A percentile compares a stretch with the other conserved stretches of the same genome.
These are phyloP conservation scores for Oscheius sp. DNA, from an alignment of 2,888 invertebrate genomes.

Conservation along the genomic window DNA sequence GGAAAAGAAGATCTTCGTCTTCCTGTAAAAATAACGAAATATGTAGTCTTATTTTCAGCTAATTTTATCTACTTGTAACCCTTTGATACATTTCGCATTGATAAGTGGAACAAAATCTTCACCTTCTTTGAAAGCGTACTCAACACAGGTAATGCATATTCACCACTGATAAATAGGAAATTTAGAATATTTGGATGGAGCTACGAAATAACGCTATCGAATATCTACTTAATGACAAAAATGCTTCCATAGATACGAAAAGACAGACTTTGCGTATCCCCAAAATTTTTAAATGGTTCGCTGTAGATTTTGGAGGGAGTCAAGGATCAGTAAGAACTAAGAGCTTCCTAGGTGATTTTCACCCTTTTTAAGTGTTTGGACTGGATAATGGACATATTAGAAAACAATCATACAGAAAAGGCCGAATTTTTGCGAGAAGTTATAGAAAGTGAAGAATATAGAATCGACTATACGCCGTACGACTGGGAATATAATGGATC, in stretches of 20 bases:
- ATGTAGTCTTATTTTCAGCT: too few relatives aligned
- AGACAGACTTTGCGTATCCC: slow-evolving; percentile 71
- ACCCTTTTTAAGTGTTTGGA: slow-evolving; percentile 39
- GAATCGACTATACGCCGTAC: slow-evolving; percentile 57
- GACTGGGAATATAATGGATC: slow-evolving; percentile 59
- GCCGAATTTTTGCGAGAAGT: slow-evolving; percentile 47
- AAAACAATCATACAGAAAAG: slow-evolving; percentile 44
- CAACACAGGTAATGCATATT: slow-evolving; percentile 66
- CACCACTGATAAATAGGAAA: background rate
- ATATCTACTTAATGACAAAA: slow-evolving; percentile 71
- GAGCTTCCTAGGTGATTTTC: background rate
- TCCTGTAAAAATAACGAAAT: slow-evolving; percentile 60
- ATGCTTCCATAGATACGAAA: slow-evolving; percentile 69
- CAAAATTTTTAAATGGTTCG: slow-evolving; percentile 73
- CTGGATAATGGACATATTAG: slow-evolving; percentile 52
- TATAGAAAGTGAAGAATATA: slow-evolving; percentile 56
- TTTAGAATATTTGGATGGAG: slow-evolving; percentile 40
- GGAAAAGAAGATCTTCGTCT: slow-evolving; percentile 71
- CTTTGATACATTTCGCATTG: slow-evolving; percentile 73
- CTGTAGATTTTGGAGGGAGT: slow-evolving; percentile 72
- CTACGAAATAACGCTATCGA: slow-evolving; percentile 36
- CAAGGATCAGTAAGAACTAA: slow-evolving; percentile 52
- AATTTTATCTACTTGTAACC: slow-evolving; percentile 71
- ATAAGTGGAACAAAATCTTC: slow-evolving; percentile 74
- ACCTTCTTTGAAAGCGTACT: slow-evolving; percentile 73